These are phyloP conservation scores for Seriola rivoliana DNA, from an alignment of 2,113 vertebrate genomes.

Conservation along the genomic window DNA sequence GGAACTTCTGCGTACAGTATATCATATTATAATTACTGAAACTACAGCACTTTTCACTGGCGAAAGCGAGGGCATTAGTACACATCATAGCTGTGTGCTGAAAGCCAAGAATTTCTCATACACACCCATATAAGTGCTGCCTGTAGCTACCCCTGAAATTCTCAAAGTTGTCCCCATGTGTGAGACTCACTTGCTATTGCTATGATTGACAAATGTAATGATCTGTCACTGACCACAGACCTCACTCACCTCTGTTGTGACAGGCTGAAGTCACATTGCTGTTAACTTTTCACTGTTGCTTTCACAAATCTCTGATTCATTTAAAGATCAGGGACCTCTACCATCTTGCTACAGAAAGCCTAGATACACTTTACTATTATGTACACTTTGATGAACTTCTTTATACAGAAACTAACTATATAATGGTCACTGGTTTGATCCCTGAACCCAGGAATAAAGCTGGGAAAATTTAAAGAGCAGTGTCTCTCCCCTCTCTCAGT, in stretches of 20 bases:
- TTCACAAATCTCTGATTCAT: slow-evolving; percentile 4
- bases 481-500: not conserved
- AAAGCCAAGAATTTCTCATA: slow-evolving; percentile 14
- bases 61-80: slow-evolving; percentile 17
- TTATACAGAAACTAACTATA: not conserved
- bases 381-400: slow-evolving; percentile 1
- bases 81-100: slow-evolving; percentile 15
- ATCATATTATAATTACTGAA: slow-evolving; percentile 41
- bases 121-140: not conserved
- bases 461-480: slow-evolving; percentile 24
- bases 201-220: slow-evolving; percentile 30
- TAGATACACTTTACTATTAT: not conserved
- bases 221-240: slow-evolving; percentile 14
- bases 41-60: slow-evolving; percentile 19
- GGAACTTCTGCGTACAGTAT: slow-evolving; percentile 35
- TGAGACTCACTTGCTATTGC: slow-evolving; percentile 14
- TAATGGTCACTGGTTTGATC: not conserved
- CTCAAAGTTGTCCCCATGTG: slow-evolving; percentile 1
- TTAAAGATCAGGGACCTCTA: not conserved
- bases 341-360: not conserved
- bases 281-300: not conserved
- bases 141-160: slow-evolving; percentile 1
- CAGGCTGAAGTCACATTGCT: slow-evolving; percentile 12
- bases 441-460: slow-evolving; percentile 15
- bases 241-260: slow-evolving; percentile 2